Conservation (phyloP, 2,113 vertebrate species). For the Saccopteryx bilineata region DNA sequence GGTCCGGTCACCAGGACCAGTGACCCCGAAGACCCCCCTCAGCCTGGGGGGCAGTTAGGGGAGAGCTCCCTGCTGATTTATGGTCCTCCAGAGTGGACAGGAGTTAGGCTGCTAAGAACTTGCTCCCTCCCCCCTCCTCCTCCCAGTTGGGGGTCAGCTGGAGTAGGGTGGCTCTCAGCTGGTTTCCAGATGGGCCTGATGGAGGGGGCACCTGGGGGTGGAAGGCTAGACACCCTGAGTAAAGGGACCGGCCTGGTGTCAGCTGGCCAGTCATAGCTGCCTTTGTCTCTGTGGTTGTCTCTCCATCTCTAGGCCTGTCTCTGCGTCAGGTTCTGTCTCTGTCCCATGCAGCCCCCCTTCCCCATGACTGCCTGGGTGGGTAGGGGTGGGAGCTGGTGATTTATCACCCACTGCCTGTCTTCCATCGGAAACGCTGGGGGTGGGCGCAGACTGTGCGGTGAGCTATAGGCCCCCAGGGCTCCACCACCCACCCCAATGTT, state of each 20-base stretch:
- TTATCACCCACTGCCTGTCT: slow-evolving; percentile 79
- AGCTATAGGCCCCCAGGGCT: slow-evolving; percentile 80
- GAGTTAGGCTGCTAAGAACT: slow-evolving; percentile 19
- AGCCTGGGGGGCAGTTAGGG: not conserved
- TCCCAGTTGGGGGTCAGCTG: slow-evolving; percentile 53
- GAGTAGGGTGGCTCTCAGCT: slow-evolving; percentile 71
- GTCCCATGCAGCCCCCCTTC: not conserved
- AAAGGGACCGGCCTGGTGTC: not conserved
- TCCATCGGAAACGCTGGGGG: slow-evolving; percentile 78
- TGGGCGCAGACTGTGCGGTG: slow-evolving; percentile 78
- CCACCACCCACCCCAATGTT: slow-evolving; percentile 81
- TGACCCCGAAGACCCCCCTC: slow-evolving; percentile 60
- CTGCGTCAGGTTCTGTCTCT: slow-evolving; percentile 54
- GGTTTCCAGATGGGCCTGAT: slow-evolving; percentile 79
- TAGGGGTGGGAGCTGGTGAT: slow-evolving; percentile 73
- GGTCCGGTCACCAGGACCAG: slow-evolving; percentile 39
- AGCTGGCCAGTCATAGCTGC: not conserved
- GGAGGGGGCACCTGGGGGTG: not conserved
- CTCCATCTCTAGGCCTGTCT: not conserved
- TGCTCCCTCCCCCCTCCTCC: slow-evolving; percentile 32
- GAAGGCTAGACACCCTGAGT: not conserved
- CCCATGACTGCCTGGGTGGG: not conserved
- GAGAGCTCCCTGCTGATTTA: slow-evolving; percentile 73
- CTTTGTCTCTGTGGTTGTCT: not conserved
- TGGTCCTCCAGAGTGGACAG: not conserved